Conservation (phyloP, 2,113 vertebrate species). For the Cinclus mexicanus region DNA sequence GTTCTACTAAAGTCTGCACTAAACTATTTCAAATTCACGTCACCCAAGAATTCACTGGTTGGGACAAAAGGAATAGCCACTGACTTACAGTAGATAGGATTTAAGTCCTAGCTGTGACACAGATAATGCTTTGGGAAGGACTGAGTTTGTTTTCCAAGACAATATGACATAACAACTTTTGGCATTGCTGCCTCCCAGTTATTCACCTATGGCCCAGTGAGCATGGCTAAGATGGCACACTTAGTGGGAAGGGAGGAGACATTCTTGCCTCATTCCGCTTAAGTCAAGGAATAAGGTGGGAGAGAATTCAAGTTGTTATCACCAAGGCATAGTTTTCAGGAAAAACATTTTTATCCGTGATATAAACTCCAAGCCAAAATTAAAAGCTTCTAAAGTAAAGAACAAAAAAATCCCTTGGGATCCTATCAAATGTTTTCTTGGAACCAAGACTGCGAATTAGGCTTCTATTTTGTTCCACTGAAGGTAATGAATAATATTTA, state of each 20-base stretch:
- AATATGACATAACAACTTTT: background rate
- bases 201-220: background rate
- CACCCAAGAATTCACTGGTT: background rate
- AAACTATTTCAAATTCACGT: background rate
- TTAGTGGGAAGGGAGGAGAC: background rate
- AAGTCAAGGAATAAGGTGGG: background rate
- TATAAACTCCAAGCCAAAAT: conserved; percentile 45
- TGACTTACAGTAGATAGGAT: background rate
- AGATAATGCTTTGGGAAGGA: background rate
- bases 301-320: conserved; percentile 29
- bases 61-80: background rate
- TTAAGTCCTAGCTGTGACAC: background rate
- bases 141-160: background rate
- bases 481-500: conserved; percentile 64
- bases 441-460: conserved; percentile 7
- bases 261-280: background rate
- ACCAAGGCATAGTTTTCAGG: conserved; percentile 11
- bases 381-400: conserved; percentile 39
- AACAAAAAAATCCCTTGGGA: conserved; percentile 19
- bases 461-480: conserved; percentile 46
- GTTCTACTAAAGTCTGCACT: background rate
- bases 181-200: background rate
- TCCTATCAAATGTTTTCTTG: conserved; percentile 55
- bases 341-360: conserved; percentile 37
- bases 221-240: background rate